A percentile compares a stretch with the other conserved stretches of the same genome.
phyloP scores from a whole-genome alignment of 2,888 invertebrate genomes.

The Formica aserva region DNA sequence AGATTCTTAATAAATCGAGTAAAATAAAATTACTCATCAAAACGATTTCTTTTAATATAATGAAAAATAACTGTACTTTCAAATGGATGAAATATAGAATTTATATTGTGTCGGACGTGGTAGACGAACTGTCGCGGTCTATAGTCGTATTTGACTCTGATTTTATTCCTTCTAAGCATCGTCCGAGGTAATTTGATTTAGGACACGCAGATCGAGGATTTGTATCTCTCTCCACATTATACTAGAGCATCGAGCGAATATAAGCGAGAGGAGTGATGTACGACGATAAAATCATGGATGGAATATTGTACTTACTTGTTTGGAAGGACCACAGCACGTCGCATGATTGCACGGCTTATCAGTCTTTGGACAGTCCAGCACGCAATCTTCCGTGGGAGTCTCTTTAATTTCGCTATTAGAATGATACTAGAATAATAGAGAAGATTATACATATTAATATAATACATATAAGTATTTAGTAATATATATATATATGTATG shows the following conservation, averaged over 20 bases:
- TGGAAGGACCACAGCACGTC: conserved; percentile 95
- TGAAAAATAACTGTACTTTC: conserved; percentile 48
- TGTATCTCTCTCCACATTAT: conserved; percentile 75
- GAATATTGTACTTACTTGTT: conserved; percentile 87
- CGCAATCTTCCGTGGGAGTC: conserved; percentile 89
- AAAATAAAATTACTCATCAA: background rate
- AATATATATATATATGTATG: background rate
- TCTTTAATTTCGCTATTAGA: conserved; percentile 85
- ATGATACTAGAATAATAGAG: conserved; percentile 82
- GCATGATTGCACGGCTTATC: conserved; percentile 94
- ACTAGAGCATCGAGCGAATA: conserved; percentile 72
- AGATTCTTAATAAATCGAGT: background rate
- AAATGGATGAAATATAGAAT: conserved; percentile 43
- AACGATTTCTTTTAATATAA: conserved; percentile 9
- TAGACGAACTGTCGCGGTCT: conserved; percentile 61
- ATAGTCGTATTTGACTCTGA: conserved; percentile 80
- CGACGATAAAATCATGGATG: conserved; percentile 8
- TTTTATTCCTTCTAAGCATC: conserved; percentile 78
- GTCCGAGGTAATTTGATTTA: conserved; percentile 78
- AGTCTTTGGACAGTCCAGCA: conserved; percentile 95
- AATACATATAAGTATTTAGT: background rate
- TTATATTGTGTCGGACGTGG: conserved; percentile 17
- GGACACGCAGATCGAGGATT: conserved; percentile 65
- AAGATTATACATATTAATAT: background rate
- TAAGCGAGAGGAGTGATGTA: conserved; percentile 40